Percentiles rank a stretch among this genome's conserved stretches.
Evolutionary conservation across 1,140 invertebrate species (phyloP).

Genomic region (Hypothenemus hampei): DNA sequence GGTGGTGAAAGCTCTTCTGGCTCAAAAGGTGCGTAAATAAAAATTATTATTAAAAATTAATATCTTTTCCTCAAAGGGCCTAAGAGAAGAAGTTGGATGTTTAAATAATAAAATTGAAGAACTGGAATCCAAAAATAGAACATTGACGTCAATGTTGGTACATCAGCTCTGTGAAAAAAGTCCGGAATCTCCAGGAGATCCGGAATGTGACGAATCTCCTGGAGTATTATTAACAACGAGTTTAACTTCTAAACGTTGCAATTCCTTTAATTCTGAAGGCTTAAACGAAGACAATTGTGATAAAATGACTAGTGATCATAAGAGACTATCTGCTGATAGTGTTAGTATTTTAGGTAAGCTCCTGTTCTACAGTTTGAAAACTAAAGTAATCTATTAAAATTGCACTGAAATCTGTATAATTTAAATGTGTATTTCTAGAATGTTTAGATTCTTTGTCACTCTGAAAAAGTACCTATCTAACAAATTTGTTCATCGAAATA

Average conservation of each 20-base stretch:
- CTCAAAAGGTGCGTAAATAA: conserved; percentile 88
- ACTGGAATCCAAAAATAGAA: conserved; percentile 62
- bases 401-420: no score
- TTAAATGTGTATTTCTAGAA: no score
- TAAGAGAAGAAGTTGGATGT: conserved; percentile 61
- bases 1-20: conserved; percentile 72
- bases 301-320: conserved; percentile 34
- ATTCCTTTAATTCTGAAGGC: conserved; percentile 44
- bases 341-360: conserved; percentile 34
- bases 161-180: conserved; percentile 56
- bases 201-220: conserved; percentile 38
- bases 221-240: conserved; percentile 6
- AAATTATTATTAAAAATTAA: no score
- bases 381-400: no score
- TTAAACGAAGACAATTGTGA: conserved; percentile 36
- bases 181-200: conserved; percentile 42
- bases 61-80: conserved; percentile 57
- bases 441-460: no score
- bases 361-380: no score
- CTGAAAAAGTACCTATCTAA: no score
- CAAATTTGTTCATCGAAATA: no score
- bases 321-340: conserved; percentile 41
- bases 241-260: conserved; percentile 37
- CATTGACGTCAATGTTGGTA: conserved; percentile 59
- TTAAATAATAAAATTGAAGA: conserved; percentile 60